phyloP scores from a whole-genome alignment of 2,888 invertebrate species.

The Notocelia uddmanniana region DNA sequence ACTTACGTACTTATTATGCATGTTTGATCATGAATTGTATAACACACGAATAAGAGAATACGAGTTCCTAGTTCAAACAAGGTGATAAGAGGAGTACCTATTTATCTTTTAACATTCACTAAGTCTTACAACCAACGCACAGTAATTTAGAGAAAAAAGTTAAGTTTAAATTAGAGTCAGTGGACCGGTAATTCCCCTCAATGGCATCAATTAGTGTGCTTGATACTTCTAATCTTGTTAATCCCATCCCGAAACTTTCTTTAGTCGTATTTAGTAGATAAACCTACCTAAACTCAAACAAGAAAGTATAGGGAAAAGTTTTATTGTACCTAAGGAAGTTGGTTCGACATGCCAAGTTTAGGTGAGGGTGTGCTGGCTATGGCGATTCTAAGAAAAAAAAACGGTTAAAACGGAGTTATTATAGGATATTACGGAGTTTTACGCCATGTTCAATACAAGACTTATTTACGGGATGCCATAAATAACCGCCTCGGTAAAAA shows the following conservation, averaged over 20 bases:
- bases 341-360: conserved; percentile 39
- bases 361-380: conserved; percentile 19
- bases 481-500: too few relatives aligned
- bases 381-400: conserved; percentile 24
- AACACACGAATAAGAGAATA: too few relatives aligned
- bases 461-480: too few relatives aligned
- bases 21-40: too few relatives aligned
- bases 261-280: conserved; percentile 42
- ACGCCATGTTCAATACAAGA: neutral
- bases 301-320: conserved; percentile 43
- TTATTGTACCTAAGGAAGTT: conserved; percentile 44
- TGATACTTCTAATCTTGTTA: conserved; percentile 46
- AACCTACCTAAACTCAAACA: conserved; percentile 46
- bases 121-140: neutral
- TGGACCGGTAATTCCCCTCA: conserved; percentile 32
- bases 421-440: too few relatives aligned
- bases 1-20: too few relatives aligned
- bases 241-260: conserved; percentile 40
- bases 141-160: conserved; percentile 15
- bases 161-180: conserved; percentile 38
- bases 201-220: conserved; percentile 46
- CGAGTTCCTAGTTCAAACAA: too few relatives aligned
- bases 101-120: neutral
- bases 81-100: neutral
- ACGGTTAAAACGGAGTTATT: too few relatives aligned